These are phyloP conservation scores for Bugulina stolonifera DNA, from an alignment of 2,888 invertebrate genomes.

Conservation along the genomic window DNA sequence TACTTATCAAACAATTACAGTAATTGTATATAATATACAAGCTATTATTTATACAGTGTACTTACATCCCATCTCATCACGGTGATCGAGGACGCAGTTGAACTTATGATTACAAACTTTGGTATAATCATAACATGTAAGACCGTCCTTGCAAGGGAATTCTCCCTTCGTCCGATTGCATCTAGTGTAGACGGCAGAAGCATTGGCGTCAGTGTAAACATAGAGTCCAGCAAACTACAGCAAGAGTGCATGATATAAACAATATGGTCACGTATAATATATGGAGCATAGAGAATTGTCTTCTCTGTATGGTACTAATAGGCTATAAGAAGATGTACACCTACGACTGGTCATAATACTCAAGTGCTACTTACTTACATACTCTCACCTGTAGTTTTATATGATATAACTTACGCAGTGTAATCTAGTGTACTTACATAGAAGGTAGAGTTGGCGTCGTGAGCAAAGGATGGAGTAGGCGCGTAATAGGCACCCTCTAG, in stretches of 20 bases:
- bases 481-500: conserved; percentile 46
- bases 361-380: no score
- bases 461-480: conserved; percentile 81
- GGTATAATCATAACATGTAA: conserved; percentile 67
- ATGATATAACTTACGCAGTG: no score
- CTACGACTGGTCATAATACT: no score
- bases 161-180: conserved; percentile 58
- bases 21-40: no score
- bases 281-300: no score
- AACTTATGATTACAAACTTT: conserved; percentile 71
- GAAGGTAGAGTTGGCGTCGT: conserved; percentile 89
- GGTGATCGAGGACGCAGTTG: conserved; percentile 68
- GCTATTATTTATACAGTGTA: no score
- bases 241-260: no score
- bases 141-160: conserved; percentile 68
- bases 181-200: conserved; percentile 38
- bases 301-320: no score
- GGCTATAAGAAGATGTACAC: no score
- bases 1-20: no score
- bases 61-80: conserved; percentile 49
- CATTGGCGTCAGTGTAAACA: conserved; percentile 80
- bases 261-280: no score
- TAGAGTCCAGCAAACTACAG: conserved; percentile 67
- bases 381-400: no score
- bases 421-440: conserved; percentile 59